These are phyloP conservation scores for Apamea crenata DNA, from an alignment of 2,888 invertebrate genomes.

Conservation along the genomic window DNA sequence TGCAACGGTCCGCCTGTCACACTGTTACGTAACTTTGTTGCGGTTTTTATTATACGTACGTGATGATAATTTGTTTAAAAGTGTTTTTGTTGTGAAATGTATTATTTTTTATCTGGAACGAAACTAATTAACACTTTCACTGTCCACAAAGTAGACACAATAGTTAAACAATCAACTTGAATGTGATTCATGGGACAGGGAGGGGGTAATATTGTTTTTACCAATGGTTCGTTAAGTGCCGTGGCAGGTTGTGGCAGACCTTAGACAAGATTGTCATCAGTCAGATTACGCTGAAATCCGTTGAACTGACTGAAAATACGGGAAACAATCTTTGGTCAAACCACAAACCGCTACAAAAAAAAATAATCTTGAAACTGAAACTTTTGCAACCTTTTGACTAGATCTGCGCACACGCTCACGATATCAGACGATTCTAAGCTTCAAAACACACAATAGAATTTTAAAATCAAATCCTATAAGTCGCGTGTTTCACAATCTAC, in stretches of 20 bases:
- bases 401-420: too few species aligned
- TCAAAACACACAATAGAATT: not conserved
- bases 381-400: not conserved
- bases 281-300: not conserved
- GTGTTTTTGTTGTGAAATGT: not conserved
- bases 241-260: too few species aligned
- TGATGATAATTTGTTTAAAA: slow-evolving; percentile 26
- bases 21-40: slow-evolving; percentile 52
- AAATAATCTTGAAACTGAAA: not conserved
- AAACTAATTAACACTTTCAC: not conserved
- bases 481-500: not conserved
- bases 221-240: not conserved
- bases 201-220: not conserved
- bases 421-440: not conserved
- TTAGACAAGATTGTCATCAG: not conserved
- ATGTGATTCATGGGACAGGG: too few species aligned
- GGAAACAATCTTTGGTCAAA: not conserved
- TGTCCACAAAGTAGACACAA: too few species aligned
- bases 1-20: slow-evolving; percentile 42
- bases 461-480: not conserved
- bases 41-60: slow-evolving; percentile 11
- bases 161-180: too few species aligned
- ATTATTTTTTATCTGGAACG: not conserved
- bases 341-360: not conserved
- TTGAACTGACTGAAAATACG: not conserved